Evolutionary conservation across 2,113 vertebrate genomes (phyloP).

Genomic region (Phoxinus phoxinus): DNA sequence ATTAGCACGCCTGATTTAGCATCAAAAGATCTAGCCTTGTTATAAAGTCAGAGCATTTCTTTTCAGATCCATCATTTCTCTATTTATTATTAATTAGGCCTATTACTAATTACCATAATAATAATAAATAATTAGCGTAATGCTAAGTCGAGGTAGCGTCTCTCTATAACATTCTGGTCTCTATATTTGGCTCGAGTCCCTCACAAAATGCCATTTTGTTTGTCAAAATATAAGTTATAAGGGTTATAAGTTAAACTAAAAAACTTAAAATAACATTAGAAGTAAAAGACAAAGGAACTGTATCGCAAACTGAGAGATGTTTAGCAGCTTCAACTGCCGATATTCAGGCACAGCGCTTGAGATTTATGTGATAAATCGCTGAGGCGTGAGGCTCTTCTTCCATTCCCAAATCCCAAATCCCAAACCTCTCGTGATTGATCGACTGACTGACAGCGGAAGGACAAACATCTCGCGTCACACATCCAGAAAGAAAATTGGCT

Average conservation of each 20-base stretch:
- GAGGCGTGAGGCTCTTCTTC: conserved; percentile 1
- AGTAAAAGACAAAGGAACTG: not conserved
- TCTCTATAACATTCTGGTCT: too few relatives aligned
- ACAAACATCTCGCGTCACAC: not conserved
- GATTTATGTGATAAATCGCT: not conserved
- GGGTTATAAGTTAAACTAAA: not conserved
- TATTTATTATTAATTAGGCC: too few relatives aligned
- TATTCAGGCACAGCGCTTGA: not conserved
- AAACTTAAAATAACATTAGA: not conserved
- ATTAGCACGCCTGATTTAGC: too few relatives aligned
- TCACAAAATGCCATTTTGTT: not conserved
- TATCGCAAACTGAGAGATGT: not conserved
- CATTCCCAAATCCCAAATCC: not conserved
- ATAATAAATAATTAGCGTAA: too few relatives aligned
- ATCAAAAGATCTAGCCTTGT: too few relatives aligned
- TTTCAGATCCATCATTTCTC: too few relatives aligned
- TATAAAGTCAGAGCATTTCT: too few relatives aligned
- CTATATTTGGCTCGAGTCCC: not conserved
- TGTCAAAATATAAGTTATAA: too few relatives aligned
- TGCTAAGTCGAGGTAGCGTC: too few relatives aligned
- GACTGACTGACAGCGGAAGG: conserved; percentile 31
- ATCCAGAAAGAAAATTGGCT: conserved; percentile 10
- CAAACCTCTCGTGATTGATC: conserved; percentile 13
- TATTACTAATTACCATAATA: too few relatives aligned
- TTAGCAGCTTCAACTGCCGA: not conserved